Evolutionary conservation across 2,797 vertebrate genomes (phyloP), one percentile per base, ranked within the genome.

Genomic region (Scomberomorus guttatus): DNA sequence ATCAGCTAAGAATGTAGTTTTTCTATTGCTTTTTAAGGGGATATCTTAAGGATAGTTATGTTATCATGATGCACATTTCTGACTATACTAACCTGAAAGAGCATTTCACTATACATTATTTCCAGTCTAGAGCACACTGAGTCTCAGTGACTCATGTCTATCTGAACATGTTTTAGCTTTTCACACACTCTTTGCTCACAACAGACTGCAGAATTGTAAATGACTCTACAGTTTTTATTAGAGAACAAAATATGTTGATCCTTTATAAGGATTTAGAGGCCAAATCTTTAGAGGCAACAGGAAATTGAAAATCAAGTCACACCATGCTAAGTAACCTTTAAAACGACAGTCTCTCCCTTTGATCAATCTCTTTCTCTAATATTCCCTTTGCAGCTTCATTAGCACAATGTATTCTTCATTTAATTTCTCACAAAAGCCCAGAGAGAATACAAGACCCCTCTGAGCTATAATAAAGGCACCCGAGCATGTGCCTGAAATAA

Each of bases 401-500:
- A 91, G 69, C 75, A 76, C 70, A 83, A 64, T 74, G 65, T 81
- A 81, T 81, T 84, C 81, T 83, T 84, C 79, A 83, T 87, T 84
- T 81, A 75, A 79, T 85, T 87, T 78, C 66, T 82, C 71, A 65
- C 76, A 66, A 82, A 86, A 62, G 81, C 85, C 91, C 66, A 44
- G 34, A 42, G 82, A 84, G 84, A 86, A 85, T 76, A 77, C 66
- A 55, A 76, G 77, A 73, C 81, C 82, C 75, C 81, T 81, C 82
- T 63, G 76, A 89, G 88, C 82, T 72, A 59, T 73, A 81, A 86
- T 87, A 85, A 90, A 89, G 72, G 82, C 90, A 69, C 69, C 78
- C 84, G 46, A 84, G 80, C 80, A 89, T 88, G 87, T 87, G 83
- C 79, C 81, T 82, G 65, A 89, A 90, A 91, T 88, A 89, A 93